Evolutionary conservation across 2,888 invertebrate species (phyloP).

Genomic region (Polyploca ridens): DNA sequence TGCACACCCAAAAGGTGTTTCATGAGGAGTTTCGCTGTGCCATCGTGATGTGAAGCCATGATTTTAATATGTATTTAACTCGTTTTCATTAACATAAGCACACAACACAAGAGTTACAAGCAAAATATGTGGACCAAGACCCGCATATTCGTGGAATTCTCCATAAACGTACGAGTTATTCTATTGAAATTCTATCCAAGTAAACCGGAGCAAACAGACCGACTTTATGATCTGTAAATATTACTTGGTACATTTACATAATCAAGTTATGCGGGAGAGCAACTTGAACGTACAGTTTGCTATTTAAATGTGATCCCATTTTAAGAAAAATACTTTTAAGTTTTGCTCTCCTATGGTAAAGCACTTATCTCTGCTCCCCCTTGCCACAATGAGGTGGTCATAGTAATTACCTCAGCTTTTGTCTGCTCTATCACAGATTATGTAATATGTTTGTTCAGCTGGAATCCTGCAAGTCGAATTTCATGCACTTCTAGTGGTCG

Average conservation of each 20-base stretch:
- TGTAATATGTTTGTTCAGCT: too few relatives aligned
- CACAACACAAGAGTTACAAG: neutral
- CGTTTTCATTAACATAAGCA: neutral
- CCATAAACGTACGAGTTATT: neutral
- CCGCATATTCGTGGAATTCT: neutral
- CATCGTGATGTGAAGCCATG: too few relatives aligned
- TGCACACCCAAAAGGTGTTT: too few relatives aligned
- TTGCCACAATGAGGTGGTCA: too few relatives aligned
- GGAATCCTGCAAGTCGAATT: too few relatives aligned
- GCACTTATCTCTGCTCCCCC: too few relatives aligned
- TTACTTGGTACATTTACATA: slow-evolving; percentile 7
- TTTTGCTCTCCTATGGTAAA: neutral
- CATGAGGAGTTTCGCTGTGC: too few relatives aligned
- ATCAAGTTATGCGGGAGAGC: neutral
- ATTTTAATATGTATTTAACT: neutral
- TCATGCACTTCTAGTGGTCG: too few relatives aligned
- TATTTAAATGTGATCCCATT: neutral
- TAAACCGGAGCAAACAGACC: slow-evolving; percentile 3
- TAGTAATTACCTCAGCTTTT: too few relatives aligned
- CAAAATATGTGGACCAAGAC: neutral
- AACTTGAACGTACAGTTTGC: neutral
- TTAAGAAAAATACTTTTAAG: neutral
- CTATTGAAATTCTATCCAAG: slow-evolving; percentile 3
- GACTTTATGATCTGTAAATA: neutral
- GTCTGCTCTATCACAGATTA: too few relatives aligned